phyloP scores from a whole-genome alignment of 2,888 invertebrate species.

The Xestobium rufovillosum region DNA sequence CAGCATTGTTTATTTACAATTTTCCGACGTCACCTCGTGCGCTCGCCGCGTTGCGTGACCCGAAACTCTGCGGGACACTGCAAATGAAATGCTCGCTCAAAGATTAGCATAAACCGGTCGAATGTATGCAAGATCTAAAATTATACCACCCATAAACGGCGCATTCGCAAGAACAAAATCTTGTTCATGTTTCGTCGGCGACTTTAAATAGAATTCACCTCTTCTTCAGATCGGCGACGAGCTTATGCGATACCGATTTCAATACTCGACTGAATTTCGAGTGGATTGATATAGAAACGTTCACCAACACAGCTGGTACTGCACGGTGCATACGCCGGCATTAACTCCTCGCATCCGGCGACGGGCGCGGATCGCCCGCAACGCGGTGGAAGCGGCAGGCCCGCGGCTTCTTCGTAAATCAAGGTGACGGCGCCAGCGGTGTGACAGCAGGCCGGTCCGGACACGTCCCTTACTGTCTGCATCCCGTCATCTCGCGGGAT shows the following conservation, averaged over 20 bases:
- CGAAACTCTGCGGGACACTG: constrained; percentile 28
- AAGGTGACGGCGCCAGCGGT: constrained; percentile 24
- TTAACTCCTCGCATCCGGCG: neutral
- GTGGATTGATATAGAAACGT: no score
- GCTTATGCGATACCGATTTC: no score
- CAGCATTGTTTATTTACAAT: no score
- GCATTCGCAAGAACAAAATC: constrained; percentile 39
- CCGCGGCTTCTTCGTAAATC: constrained; percentile 21
- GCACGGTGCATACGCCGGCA: neutral
- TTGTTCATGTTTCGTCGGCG: constrained; percentile 36
- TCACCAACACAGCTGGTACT: neutral
- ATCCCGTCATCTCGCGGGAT: no score
- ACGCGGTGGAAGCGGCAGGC: neutral
- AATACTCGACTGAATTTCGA: no score
- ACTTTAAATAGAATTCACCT: constrained; percentile 38
- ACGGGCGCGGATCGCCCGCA: neutral
- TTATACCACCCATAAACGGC: constrained; percentile 37
- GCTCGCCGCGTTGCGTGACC: constrained; percentile 26
- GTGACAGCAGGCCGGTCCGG: constrained; percentile 18
- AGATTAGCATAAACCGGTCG: constrained; percentile 40
- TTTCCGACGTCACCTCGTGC: no score
- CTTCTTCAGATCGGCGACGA: no score
- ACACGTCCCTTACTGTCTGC: no score
- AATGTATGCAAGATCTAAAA: constrained; percentile 35
- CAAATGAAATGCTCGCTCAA: constrained; percentile 37